A percentile compares a stretch with the other conserved stretches of the same genome.
phyloP scores from a whole-genome alignment of 1,140 invertebrate genomes.

The Atta colombica region DNA sequence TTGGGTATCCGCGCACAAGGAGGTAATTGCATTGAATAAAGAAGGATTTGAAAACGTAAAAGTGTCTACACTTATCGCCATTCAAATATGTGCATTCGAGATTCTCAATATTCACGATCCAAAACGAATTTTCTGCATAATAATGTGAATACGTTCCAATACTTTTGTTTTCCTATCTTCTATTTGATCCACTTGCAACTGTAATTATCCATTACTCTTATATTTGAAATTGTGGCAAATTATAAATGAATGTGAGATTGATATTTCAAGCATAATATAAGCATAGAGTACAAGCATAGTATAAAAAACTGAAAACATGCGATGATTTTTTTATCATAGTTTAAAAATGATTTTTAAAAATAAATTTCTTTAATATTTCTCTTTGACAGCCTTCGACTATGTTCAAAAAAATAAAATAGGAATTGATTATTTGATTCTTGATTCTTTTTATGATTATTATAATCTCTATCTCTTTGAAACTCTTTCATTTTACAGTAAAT shows the following conservation, averaged over 20 bases:
- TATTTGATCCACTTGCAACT: constrained; percentile 31
- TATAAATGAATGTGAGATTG: neutral
- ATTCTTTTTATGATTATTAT: neutral
- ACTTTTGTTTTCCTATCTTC: neutral
- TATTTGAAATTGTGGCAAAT: neutral
- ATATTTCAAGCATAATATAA: neutral
- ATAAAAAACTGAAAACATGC: neutral
- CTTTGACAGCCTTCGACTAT: neutral
- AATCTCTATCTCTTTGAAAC: neutral
- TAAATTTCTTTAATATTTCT: neutral
- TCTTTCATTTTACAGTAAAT: neutral
- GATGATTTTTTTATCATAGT: neutral
- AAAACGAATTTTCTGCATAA: constrained; percentile 52
- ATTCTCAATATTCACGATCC: constrained; percentile 63
- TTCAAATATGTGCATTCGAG: constrained; percentile 56
- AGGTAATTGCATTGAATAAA: constrained; percentile 74
- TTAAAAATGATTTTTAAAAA: neutral
- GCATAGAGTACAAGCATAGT: neutral
- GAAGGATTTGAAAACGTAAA: constrained; percentile 69
- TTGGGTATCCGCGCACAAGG: constrained; percentile 59
- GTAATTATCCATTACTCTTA: constrained; percentile 31
- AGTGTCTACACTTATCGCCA: constrained; percentile 55
- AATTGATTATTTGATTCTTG: neutral
- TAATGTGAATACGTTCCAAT: constrained; percentile 17
- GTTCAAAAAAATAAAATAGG: neutral